Conservation (phyloP, 1,140 invertebrate genomes). For the Harlomillsia oculata region DNA sequence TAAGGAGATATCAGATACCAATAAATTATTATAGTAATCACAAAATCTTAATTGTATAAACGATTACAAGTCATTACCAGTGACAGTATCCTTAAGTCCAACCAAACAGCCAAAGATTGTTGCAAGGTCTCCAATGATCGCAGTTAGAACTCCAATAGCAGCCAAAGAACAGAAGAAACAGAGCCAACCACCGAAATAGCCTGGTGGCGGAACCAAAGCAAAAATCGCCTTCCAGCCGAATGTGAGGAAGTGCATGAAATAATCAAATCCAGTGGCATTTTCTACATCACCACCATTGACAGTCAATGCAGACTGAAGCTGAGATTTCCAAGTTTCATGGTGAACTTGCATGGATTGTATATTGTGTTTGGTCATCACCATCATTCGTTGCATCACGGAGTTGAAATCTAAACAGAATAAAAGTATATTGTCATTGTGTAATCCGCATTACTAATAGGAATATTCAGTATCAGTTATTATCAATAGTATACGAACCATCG, state of each 20-base stretch:
- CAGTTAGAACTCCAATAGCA: conserved; percentile 52
- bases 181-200: conserved; percentile 51
- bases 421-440: conserved; percentile 11
- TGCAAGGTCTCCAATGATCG: conserved; percentile 55
- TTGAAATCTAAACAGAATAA: conserved; percentile 48
- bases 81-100: conserved; percentile 49
- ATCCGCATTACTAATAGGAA: too few relatives aligned
- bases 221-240: conserved; percentile 49
- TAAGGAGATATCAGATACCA: conserved; percentile 5
- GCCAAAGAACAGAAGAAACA: conserved; percentile 50
- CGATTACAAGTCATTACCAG: conserved; percentile 39
- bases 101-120: conserved; percentile 55
- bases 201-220: conserved; percentile 49
- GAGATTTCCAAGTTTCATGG: conserved; percentile 49
- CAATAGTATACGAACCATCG: conserved; percentile 45
- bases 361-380: conserved; percentile 50
- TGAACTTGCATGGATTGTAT: conserved; percentile 49
- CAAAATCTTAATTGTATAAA: background rate
- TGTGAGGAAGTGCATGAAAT: conserved; percentile 58
- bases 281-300: conserved; percentile 57
- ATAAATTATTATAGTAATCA: background rate
- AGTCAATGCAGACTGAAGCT: conserved; percentile 52
- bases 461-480: background rate
- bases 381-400: conserved; percentile 48
- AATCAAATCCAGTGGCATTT: conserved; percentile 48